Percentiles rank a stretch among this genome's conserved stretches.
phyloP scores from a whole-genome alignment of 2,797 vertebrate genomes.

The Sardinella longiceps region DNA sequence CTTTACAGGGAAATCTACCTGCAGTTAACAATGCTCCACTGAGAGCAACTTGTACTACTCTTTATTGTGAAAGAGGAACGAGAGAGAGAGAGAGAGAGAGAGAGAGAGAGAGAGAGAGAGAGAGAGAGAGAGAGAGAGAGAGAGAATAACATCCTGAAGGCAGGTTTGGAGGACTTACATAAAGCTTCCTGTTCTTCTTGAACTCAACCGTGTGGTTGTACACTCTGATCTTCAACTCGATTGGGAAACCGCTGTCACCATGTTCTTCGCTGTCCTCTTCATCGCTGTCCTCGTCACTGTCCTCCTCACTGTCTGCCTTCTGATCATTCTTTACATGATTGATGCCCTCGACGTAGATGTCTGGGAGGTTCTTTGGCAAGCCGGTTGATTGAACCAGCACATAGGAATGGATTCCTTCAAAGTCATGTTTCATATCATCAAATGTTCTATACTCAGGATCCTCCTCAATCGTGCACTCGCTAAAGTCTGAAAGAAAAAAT shows the following conservation, averaged over 20 bases:
- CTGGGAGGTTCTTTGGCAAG: constrained; percentile 68
- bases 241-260: constrained; percentile 56
- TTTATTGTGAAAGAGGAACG: neutral
- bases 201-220: constrained; percentile 81
- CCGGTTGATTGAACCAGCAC: constrained; percentile 71
- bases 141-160: neutral
- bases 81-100: no score
- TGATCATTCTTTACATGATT: constrained; percentile 54
- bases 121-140: no score
- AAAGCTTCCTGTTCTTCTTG: constrained; percentile 63
- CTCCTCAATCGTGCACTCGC: constrained; percentile 69
- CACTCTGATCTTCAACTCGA: constrained; percentile 74
- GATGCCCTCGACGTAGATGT: constrained; percentile 73
- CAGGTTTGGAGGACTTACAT: constrained; percentile 69
- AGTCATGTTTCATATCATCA: constrained; percentile 74
- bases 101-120: no score
- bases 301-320: constrained; percentile 16
- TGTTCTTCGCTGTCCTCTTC: constrained; percentile 54
- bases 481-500: constrained; percentile 58
- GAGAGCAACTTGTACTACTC: neutral
- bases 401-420: constrained; percentile 75
- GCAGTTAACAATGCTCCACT: neutral
- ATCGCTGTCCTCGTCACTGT: constrained; percentile 47
- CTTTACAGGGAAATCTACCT: neutral
- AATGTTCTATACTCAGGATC: constrained; percentile 80